Evolutionary conservation across 2,888 invertebrate species (phyloP), one percentile per base, ranked within the genome.

Genomic region (Ichneumoninae sp.): DNA sequence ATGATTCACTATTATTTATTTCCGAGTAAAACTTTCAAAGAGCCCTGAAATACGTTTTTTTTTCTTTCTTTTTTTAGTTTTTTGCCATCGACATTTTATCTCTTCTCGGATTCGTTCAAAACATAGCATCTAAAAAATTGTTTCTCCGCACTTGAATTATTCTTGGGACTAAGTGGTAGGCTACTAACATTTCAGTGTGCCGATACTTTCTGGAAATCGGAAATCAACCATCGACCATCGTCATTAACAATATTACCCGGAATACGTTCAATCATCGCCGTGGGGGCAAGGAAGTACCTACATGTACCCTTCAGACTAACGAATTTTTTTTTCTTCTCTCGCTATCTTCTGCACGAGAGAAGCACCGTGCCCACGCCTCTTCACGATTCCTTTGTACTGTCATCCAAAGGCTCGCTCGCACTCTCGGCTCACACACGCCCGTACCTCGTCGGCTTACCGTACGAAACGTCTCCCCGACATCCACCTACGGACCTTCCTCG

Each of bases 321-420:
- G 10, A 60, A 36, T 54, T 30, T 57, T 26, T 57, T 57, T 57
- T 26, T 30, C 26, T 75, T 57, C 57, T 68, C 78, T 65, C 16
- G 65, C 81, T 80, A 76, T 76, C 77, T 65, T 10, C 40, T 68
- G 71, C 60, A 81, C 60, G 70, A 54, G 69, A 36, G 77, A 44
- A 73, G 73, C 65, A 66, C 47, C 73, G 85, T 85, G 84, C 87
- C 86, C 87, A 86, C 87, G 86, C 86, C 83, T 80, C 83, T 84
- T 83, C 78, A 86, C 85, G 85, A 86, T 87, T 87, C 87, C 87
- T 86, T 87, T 87, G 87, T 87, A 85, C 87, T 87, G 87, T 87
- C 87, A 87, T 85, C 81, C 83, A 40, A 44, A 68, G 44, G 13
- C 63, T 85, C 84, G 79, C 80, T 78, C 79, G 81, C 79, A 69